A percentile compares a stretch with the other conserved stretches of the same genome.
Conservation (phyloP, 2,888 invertebrate genomes). For the Polydrusus tereticollis region DNA sequence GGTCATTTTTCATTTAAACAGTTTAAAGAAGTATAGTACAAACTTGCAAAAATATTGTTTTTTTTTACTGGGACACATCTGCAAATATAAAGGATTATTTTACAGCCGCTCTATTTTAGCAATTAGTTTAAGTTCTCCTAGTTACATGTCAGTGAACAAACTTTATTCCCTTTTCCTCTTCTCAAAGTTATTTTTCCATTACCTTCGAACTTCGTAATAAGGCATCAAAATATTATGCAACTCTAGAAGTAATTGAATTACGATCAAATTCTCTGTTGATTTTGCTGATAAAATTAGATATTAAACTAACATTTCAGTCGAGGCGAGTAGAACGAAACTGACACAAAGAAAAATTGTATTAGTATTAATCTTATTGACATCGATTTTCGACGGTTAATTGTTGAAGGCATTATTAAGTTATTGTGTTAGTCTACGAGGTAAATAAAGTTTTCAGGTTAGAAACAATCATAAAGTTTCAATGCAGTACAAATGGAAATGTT, state of each 20-base stretch:
- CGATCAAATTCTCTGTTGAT: not conserved
- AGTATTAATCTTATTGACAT: not conserved
- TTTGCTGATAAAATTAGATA: slow-evolving; percentile 11
- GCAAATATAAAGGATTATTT: too few species aligned
- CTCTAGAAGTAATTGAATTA: slow-evolving; percentile 1
- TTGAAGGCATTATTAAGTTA: slow-evolving; percentile 4
- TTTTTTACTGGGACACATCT: too few species aligned
- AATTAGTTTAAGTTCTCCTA: not conserved
- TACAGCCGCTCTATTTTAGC: not conserved
- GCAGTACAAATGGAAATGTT: not conserved
- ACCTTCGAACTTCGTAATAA: not conserved
- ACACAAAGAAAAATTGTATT: not conserved
- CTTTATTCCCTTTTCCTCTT: not conserved
- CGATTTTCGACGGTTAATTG: not conserved
- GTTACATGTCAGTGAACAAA: not conserved
- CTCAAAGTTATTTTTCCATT: slow-evolving; percentile 4
- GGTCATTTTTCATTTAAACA: too few species aligned
- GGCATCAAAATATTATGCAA: not conserved
- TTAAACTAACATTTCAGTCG: slow-evolving; percentile 8
- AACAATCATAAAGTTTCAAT: not conserved
- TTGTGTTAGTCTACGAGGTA: not conserved
- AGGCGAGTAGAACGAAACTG: not conserved
- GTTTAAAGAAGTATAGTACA: too few species aligned
- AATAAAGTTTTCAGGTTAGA: not conserved
- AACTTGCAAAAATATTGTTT: too few species aligned